These are phyloP conservation scores for Desoria tigrina DNA, from an alignment of 2,888 invertebrate species.

Conservation along the genomic window DNA sequence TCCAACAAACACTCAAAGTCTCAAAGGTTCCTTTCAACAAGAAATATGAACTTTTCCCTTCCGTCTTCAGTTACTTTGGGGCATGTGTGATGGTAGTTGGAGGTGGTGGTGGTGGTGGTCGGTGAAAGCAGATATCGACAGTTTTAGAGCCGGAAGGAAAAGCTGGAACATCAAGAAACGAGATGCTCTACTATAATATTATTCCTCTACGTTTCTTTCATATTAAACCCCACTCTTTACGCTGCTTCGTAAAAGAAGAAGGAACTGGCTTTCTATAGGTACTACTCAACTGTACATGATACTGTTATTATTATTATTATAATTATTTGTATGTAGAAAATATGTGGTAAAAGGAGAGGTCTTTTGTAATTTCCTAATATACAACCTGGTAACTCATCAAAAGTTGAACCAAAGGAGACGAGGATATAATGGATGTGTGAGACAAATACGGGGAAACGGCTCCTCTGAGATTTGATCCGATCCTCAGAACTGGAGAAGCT, in stretches of 20 bases:
- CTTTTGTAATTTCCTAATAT: neutral
- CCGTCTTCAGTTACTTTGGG: constrained; percentile 7
- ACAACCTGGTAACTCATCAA: neutral
- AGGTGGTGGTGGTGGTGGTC: too few species aligned
- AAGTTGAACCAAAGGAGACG: neutral
- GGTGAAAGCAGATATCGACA: constrained; percentile 6
- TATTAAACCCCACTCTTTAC: neutral
- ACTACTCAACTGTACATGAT: too few species aligned
- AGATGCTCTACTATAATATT: neutral
- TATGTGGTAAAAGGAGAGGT: neutral
- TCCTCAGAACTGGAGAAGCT: constrained; percentile 5
- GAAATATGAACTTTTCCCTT: neutral
- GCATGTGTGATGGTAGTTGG: too few species aligned
- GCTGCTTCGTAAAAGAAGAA: too few species aligned
- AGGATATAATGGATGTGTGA: constrained; percentile 11
- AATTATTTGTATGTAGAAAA: neutral
- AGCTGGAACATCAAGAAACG: neutral
- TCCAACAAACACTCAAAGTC: constrained; percentile 1
- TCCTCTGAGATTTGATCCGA: constrained; percentile 37
- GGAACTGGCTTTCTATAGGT: too few species aligned
- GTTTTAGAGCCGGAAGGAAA: constrained; percentile 6
- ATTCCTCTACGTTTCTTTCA: neutral
- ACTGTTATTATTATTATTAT: too few species aligned
- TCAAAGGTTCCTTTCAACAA: constrained; percentile 6
- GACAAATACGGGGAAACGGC: constrained; percentile 29